phyloP scores from a whole-genome alignment of 2,797 vertebrate species.

The Potorous gilbertii region DNA sequence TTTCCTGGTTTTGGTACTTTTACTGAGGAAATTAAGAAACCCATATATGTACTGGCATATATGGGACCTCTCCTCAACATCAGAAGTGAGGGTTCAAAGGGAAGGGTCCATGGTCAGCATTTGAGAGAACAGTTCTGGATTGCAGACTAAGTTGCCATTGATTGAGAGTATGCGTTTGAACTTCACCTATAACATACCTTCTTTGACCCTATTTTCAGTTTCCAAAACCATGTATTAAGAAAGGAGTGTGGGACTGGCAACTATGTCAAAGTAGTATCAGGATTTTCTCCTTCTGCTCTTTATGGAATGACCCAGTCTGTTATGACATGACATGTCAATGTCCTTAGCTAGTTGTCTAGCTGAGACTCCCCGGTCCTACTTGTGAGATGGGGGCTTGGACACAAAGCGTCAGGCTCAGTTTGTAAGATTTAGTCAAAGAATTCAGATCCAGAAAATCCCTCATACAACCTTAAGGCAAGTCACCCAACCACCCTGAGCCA shows the following conservation, averaged over 20 bases:
- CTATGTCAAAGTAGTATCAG: neutral
- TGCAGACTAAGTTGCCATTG: neutral
- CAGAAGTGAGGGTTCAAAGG: neutral
- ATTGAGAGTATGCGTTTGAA: neutral
- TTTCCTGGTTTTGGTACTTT: neutral
- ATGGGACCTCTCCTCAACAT: neutral
- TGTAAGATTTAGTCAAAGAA: neutral
- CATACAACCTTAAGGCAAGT: neutral
- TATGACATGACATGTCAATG: accelerated
- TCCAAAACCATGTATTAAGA: neutral
- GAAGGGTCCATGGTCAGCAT: neutral
- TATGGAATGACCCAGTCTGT: neutral
- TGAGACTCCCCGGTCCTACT: neutral
- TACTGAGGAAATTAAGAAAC: neutral
- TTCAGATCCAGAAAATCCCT: neutral
- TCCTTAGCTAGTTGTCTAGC: neutral
- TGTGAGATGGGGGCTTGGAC: neutral
- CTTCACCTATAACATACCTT: neutral
- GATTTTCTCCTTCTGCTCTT: neutral
- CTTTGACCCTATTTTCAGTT: neutral
- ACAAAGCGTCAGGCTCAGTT: neutral
- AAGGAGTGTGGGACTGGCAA: neutral
- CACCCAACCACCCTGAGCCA: neutral
- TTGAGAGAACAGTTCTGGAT: neutral
- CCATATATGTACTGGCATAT: neutral